Evolutionary conservation across 2,113 vertebrate genomes (phyloP), one percentile per base, ranked within the genome.

Genomic region (Micromys minutus): DNA sequence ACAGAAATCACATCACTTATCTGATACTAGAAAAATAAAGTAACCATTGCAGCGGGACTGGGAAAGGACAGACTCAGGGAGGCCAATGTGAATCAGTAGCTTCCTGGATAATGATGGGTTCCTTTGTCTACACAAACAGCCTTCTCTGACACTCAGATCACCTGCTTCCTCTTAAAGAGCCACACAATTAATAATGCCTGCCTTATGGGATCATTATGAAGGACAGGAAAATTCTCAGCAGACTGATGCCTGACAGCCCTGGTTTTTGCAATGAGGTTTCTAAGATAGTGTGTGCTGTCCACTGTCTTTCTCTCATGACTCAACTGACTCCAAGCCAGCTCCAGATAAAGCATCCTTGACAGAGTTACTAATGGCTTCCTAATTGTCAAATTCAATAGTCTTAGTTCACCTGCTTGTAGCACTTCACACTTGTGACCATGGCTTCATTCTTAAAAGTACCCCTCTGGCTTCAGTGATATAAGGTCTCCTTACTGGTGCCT

Each of bases 1-100:
- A 72, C 39, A 92, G 61, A 92, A 95, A 92, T 87, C 88, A 93
- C 93, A 96, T 96, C 74, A 88, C 84, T 95, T 91, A 89, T 31
- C 81, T 69, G 77, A 83, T 90, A 90, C 72, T 47, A 89, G 17
- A 84, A 84, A 92, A 94, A 80, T 42, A 92, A 4, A 87, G 34
- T 69, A 50, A 59, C 34, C 4, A 3, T 83, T 87, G 71, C 1
- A 7, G 61, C 57, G 42, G 11, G 39, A 31, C 3, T 52, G 42
- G 90, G 94, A 95, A 91, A 84, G 55, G n/a, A 71, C 7, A 84
- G 90, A 24, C n/a, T 63, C 52, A 11, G 45, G 5, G 75, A 50
- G 52, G 34, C 13, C 19, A 65, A 92, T 57, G 81, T 89, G 87
- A 87, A 24, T 93, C 55, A 19, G 13, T 31, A 16, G 36, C 52